These are phyloP conservation scores for Speoplatyrhinus poulsoni DNA, from an alignment of 2,113 vertebrate genomes.

Conservation along the genomic window DNA sequence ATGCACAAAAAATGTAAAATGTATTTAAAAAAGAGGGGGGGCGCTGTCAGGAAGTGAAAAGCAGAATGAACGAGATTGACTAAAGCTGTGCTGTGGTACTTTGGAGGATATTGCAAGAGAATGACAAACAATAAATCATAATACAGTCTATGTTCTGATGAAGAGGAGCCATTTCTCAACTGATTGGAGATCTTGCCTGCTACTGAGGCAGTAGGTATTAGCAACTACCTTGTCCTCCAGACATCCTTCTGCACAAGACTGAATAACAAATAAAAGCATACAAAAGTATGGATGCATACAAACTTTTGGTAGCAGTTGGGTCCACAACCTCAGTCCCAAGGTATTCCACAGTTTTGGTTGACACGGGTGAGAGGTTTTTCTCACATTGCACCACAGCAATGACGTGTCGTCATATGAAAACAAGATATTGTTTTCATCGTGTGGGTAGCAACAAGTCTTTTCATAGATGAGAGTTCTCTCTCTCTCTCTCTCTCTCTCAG, in stretches of 20 bases:
- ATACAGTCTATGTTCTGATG: background rate
- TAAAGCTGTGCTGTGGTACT: background rate
- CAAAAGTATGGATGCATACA: background rate
- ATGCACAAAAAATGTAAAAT: background rate
- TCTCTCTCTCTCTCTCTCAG: conserved; percentile 26
- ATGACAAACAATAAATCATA: background rate
- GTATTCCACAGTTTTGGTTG: background rate
- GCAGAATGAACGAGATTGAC: background rate
- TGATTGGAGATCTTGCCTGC: background rate
- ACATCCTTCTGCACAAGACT: background rate
- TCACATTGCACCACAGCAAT: too few species aligned
- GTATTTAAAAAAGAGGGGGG: background rate
- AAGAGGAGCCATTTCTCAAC: background rate
- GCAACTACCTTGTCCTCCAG: background rate
- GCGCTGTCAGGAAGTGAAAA: background rate
- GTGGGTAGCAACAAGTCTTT: too few species aligned
- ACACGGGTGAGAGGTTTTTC: background rate
- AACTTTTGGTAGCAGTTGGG: background rate
- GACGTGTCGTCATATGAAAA: too few species aligned
- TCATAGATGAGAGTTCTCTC: background rate
- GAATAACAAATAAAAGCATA: background rate
- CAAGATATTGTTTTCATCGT: too few species aligned
- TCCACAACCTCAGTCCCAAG: background rate
- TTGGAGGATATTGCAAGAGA: background rate
- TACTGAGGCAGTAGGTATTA: background rate